Evolutionary conservation across 1,140 invertebrate genomes (phyloP), one percentile per base, ranked within the genome.

Genomic region (Saxidomus purpurata): DNA sequence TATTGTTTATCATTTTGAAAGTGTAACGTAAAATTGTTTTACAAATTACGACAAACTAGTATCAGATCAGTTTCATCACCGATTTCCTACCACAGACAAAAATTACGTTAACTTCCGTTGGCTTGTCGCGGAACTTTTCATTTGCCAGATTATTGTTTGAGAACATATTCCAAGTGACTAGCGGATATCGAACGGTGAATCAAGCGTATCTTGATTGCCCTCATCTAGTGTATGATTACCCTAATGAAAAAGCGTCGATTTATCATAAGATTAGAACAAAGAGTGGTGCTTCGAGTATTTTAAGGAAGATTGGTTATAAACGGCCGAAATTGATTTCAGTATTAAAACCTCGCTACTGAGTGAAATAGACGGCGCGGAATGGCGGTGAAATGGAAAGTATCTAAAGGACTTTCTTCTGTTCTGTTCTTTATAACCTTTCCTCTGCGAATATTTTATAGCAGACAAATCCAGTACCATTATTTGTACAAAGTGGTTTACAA

Each of bases 101-200:
- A 71, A 71, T 40, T 4, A 71, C 67, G 1, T 38, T 71, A 67
- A 1, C 11, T 71, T 38, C 22, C 67, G 67, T 31, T 28, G 31
- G n/a, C 61, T 31, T 71, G 67, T 71, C 67, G 67, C 34, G 15
- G 17, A 71, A 71, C 67, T 71, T 77, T 31, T 17, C 47, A 77
- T 77, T 31, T 47, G 40, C 40, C 43, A 6, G 71, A 43, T 74
- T 52, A 47, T 49, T 19, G 22, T 52, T 79, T 36, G 76, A 79
- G 76, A 79, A 52, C 76, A 52, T 79, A 55, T 79, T 79, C 47
- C 28, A 52, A 49, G 43, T 52, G 76, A 79, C 31, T 79, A 34
- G 76, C 76, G 76, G 49, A 79, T 79, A 79, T 79, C 76, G 76
- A 79, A 79, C 76, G 76, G 28, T 59, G 76, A 79, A 79, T 79